phyloP scores from a whole-genome alignment of 2,797 vertebrate genomes.

The Pampus argenteus region DNA sequence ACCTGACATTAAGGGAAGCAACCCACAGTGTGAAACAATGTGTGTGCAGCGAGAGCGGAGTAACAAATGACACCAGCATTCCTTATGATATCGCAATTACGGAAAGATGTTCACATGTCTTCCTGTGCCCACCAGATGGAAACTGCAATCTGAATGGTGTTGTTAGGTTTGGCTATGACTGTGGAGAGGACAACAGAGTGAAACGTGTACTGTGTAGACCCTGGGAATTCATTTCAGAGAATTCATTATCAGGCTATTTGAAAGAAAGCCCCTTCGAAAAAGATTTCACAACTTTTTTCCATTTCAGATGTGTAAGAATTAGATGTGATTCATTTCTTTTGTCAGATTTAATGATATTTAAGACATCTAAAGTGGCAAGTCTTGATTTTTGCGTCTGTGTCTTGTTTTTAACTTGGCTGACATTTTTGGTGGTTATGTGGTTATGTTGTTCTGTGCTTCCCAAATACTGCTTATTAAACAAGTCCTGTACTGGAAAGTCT shows the following conservation, averaged over 20 bases:
- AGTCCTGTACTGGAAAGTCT: background rate
- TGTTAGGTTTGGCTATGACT: slow-evolving; percentile 49
- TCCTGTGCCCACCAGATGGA: slow-evolving; percentile 61
- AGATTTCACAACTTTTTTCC: background rate
- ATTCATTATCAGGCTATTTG: slow-evolving; percentile 44
- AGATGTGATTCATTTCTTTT: background rate
- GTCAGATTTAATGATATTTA: background rate
- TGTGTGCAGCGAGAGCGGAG: slow-evolving; percentile 40
- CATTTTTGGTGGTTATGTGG: background rate
- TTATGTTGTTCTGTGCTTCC: background rate
- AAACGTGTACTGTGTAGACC: slow-evolving; percentile 40
- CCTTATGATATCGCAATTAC: slow-evolving; percentile 64
- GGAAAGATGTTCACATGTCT: slow-evolving; percentile 56
- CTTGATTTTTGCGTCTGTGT: background rate
- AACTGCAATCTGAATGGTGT: slow-evolving; percentile 51
- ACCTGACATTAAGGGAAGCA: slow-evolving; percentile 67
- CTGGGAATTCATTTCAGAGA: slow-evolving; percentile 47
- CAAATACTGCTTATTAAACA: background rate
- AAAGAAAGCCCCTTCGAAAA: slow-evolving; percentile 16
- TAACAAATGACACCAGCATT: slow-evolving; percentile 33
- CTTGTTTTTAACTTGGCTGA: background rate
- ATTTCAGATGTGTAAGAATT: slow-evolving; percentile 4
- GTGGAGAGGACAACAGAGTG: slow-evolving; percentile 63
- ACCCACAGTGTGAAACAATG: slow-evolving; percentile 54
- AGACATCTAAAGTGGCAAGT: background rate